Conservation (phyloP, 2,797 vertebrate species). For the Xenentodon cancila region DNA sequence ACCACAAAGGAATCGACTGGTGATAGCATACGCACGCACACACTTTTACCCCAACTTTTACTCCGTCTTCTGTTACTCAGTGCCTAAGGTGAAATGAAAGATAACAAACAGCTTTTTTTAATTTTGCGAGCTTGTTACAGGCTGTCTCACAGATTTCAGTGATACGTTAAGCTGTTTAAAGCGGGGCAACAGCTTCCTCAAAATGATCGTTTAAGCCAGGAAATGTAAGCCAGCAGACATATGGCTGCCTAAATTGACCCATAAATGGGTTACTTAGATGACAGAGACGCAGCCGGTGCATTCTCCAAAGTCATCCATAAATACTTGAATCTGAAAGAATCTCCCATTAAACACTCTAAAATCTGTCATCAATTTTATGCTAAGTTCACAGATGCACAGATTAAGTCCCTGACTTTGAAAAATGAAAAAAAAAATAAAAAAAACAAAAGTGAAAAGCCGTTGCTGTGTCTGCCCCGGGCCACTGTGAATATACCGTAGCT, state of each 20-base stretch:
- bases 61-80: conserved; percentile 26
- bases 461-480: not conserved
- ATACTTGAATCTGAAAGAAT: conserved; percentile 27
- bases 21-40: conserved; percentile 63
- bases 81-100: conserved; percentile 37
- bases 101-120: conserved; percentile 29
- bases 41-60: not conserved
- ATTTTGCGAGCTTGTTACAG: conserved; percentile 20
- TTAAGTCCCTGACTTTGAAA: conserved; percentile 24
- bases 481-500: conserved; percentile 4
- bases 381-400: conserved; percentile 19
- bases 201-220: conserved; percentile 50
- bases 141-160: conserved; percentile 36
- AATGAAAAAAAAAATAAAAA: too few species aligned
- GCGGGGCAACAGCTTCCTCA: conserved; percentile 41
- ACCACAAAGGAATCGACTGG: conserved; percentile 99
- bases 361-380: conserved; percentile 32
- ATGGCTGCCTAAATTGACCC: conserved; percentile 68
- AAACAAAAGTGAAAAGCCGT: not conserved
- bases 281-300: conserved; percentile 64
- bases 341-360: conserved; percentile 45
- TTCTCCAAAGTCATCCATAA: conserved; percentile 55
- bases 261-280: conserved; percentile 70
- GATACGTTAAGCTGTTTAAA: conserved; percentile 41
- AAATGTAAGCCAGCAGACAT: conserved; percentile 61